Conservation (phyloP, 92 coral and sea anemone genomes). For the Porites lobata region DNA sequence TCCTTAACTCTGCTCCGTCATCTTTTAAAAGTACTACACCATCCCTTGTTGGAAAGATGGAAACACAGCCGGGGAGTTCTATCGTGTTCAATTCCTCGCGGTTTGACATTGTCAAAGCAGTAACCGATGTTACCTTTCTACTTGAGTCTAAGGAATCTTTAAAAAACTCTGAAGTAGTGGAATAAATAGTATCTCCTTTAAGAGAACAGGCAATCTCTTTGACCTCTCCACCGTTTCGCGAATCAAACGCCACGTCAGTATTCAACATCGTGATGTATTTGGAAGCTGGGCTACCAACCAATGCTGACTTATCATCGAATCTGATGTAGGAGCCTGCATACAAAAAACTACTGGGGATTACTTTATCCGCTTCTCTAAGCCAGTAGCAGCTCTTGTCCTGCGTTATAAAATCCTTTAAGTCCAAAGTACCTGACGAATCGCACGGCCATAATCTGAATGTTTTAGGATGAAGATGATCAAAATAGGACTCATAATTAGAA, state of each 20-base stretch:
- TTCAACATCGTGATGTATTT: too few species aligned
- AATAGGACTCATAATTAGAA: too few species aligned
- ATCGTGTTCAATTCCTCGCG: not conserved
- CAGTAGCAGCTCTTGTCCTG: not conserved
- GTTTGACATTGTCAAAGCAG: slow-evolving; percentile 9
- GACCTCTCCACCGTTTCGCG: too few species aligned
- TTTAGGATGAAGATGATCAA: not conserved
- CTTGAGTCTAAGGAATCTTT: not conserved
- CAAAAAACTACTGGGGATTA: too few species aligned
- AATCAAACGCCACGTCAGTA: too few species aligned
- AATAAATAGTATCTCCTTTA: too few species aligned
- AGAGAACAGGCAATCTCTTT: too few species aligned
- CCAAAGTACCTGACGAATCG: not conserved
- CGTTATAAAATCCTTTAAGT: not conserved
- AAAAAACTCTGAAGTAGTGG: not conserved
- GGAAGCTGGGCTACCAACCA: too few species aligned
- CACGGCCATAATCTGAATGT: not conserved
- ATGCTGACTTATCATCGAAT: too few species aligned
- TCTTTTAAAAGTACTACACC: not conserved
- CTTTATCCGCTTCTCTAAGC: too few species aligned
- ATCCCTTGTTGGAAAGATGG: not conserved
- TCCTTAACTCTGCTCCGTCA: not conserved
- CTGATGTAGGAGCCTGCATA: too few species aligned
- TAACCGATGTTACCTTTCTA: not conserved
- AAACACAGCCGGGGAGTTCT: not conserved